These are phyloP conservation scores for Operophtera brumata DNA, from an alignment of 2,888 invertebrate species.

Conservation along the genomic window DNA sequence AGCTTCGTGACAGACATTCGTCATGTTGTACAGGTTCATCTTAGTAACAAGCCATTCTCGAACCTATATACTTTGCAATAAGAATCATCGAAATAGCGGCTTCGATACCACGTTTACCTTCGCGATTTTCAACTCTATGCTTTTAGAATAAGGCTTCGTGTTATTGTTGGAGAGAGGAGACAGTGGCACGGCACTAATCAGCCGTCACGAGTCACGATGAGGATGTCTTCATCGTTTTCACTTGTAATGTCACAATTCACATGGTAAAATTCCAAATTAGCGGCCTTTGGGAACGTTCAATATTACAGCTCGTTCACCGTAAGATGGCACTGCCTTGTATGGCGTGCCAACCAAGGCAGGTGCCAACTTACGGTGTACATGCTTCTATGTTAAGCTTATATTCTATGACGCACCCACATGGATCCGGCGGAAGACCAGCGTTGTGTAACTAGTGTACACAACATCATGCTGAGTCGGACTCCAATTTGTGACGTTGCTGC, in stretches of 20 bases:
- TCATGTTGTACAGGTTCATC: slow-evolving; percentile 17
- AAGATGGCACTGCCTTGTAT: too few relatives aligned
- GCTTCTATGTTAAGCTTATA: too few relatives aligned
- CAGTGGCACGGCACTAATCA: slow-evolving; percentile 6
- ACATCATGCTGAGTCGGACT: too few relatives aligned
- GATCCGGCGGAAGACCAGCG: too few relatives aligned
- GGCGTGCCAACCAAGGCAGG: too few relatives aligned
- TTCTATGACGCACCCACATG: too few relatives aligned
- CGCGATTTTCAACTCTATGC: not conserved
- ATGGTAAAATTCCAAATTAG: slow-evolving; percentile 16
- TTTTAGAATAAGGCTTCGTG: not conserved
- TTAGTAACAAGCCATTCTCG: slow-evolving; percentile 9
- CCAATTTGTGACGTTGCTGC: too few relatives aligned
- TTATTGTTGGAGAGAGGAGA: not conserved
- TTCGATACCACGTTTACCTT: not conserved
- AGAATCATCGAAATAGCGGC: not conserved
- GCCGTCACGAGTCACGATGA: slow-evolving; percentile 18
- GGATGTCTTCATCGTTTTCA: slow-evolving; percentile 16
- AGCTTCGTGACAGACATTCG: slow-evolving; percentile 18
- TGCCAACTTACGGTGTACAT: too few relatives aligned
- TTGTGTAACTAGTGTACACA: too few relatives aligned
- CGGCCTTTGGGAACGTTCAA: not conserved
- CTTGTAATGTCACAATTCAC: slow-evolving; percentile 25
- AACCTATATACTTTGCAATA: not conserved
- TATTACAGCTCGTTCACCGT: not conserved